These are phyloP conservation scores for Stramonita haemastoma DNA, from an alignment of 2,888 invertebrate genomes.

Conservation along the genomic window DNA sequence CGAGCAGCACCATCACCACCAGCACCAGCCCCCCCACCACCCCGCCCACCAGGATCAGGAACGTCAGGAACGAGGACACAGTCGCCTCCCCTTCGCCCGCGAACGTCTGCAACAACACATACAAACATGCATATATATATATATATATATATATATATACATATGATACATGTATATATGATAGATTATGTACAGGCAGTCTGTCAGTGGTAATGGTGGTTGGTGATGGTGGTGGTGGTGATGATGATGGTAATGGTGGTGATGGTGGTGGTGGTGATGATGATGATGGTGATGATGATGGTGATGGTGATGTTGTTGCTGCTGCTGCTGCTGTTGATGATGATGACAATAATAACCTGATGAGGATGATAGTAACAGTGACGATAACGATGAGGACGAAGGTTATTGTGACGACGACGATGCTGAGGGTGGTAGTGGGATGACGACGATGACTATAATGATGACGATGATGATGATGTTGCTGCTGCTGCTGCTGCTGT, in stretches of 20 bases:
- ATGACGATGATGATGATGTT: neutral
- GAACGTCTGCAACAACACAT: slow-evolving; percentile 49
- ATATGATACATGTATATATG: too few species aligned
- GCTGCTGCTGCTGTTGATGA: slow-evolving; percentile 85
- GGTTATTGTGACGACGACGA: neutral
- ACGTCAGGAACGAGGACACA: slow-evolving; percentile 69
- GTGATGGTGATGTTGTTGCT: slow-evolving; percentile 87
- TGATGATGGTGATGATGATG: slow-evolving; percentile 83
- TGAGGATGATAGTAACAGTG: neutral
- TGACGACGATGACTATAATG: neutral
- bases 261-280: neutral
- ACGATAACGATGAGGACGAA: too few species aligned
- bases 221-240: neutral
- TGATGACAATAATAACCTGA: slow-evolving; percentile 14
- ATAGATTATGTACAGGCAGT: neutral
- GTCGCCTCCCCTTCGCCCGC: slow-evolving; percentile 56
- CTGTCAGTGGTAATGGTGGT: neutral
- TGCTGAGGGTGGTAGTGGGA: neutral
- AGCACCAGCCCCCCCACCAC: slow-evolving; percentile 77
- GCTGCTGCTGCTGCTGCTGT: too few species aligned
- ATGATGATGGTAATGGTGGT: slow-evolving; percentile 2
- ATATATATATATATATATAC: too few species aligned
- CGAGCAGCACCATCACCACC: slow-evolving; percentile 77
- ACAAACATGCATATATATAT: neutral
- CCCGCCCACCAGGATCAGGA: slow-evolving; percentile 77